A percentile compares a stretch with the other conserved stretches of the same genome.
Evolutionary conservation across 1,140 invertebrate genomes (phyloP).

Genomic region (Danaus melanippus): DNA sequence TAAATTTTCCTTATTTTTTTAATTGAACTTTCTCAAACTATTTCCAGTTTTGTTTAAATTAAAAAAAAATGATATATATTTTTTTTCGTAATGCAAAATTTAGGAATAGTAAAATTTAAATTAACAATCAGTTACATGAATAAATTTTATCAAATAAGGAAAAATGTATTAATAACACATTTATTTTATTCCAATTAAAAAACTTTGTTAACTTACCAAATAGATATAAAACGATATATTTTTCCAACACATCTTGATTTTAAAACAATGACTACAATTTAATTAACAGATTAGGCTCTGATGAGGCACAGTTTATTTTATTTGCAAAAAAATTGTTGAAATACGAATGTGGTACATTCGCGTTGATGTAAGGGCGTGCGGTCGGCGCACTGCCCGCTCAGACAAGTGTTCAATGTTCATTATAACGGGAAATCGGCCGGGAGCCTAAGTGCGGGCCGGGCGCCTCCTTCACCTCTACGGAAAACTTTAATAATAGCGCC

Average conservation of each 20-base stretch:
- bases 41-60: too few relatives aligned
- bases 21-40: too few relatives aligned
- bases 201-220: conserved; percentile 39
- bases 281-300: conserved; percentile 26
- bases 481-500: conserved; percentile 21
- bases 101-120: too few relatives aligned
- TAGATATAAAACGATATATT: conserved; percentile 42
- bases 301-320: conserved; percentile 41
- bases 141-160: too few relatives aligned
- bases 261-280: conserved; percentile 34
- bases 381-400: conserved; percentile 67
- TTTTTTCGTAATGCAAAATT: too few relatives aligned
- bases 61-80: too few relatives aligned
- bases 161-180: too few relatives aligned
- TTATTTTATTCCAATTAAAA: too few relatives aligned
- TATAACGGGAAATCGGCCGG: conserved; percentile 67
- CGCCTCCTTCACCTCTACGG: conserved; percentile 40
- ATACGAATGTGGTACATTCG: conserved; percentile 63
- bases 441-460: conserved; percentile 45
- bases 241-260: conserved; percentile 52
- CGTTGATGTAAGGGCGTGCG: conserved; percentile 63
- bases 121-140: too few relatives aligned
- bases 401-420: conserved; percentile 66
- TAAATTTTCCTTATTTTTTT: too few relatives aligned
- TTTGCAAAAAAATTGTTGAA: conserved; percentile 47